phyloP scores from a whole-genome alignment of 2,888 invertebrate genomes.

The Cheilosia urbana region DNA sequence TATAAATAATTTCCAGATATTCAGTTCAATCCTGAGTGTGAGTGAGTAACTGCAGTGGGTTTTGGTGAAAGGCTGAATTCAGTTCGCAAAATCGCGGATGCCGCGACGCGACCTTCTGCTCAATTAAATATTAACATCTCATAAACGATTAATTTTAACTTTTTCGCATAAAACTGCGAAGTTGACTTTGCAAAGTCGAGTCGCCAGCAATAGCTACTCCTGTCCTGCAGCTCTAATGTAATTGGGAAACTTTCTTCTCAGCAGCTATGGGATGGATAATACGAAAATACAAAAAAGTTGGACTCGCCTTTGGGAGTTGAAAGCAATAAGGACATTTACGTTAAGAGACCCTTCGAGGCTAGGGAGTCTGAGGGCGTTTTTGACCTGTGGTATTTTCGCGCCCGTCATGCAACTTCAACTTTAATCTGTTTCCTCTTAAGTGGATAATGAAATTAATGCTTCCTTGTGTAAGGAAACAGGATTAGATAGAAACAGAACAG shows the following conservation, averaged over 20 bases:
- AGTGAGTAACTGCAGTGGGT: too few relatives aligned
- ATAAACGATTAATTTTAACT: constrained; percentile 22
- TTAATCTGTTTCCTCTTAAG: too few relatives aligned
- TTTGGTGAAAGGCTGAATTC: too few relatives aligned
- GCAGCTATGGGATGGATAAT: neutral
- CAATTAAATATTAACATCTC: constrained; percentile 18
- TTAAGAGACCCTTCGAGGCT: too few relatives aligned
- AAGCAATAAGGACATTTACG: neutral
- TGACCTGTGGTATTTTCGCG: too few relatives aligned
- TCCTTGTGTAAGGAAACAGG: too few relatives aligned
- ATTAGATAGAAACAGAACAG: too few relatives aligned
- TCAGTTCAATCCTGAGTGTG: too few relatives aligned
- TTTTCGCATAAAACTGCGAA: constrained; percentile 23
- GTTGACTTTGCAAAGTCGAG: neutral
- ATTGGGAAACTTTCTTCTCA: constrained; percentile 14
- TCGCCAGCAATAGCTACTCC: neutral
- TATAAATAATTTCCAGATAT: neutral
- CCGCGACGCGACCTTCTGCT: neutral
- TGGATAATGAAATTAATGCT: too few relatives aligned
- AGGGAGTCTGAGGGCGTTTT: too few relatives aligned
- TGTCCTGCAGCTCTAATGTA: neutral
- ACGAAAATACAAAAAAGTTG: neutral
- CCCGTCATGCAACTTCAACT: too few relatives aligned
- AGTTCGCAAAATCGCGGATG: too few relatives aligned
- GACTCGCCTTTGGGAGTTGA: neutral